phyloP scores from a whole-genome alignment of 2,113 vertebrate genomes.

The Triplophysa siluroides region DNA sequence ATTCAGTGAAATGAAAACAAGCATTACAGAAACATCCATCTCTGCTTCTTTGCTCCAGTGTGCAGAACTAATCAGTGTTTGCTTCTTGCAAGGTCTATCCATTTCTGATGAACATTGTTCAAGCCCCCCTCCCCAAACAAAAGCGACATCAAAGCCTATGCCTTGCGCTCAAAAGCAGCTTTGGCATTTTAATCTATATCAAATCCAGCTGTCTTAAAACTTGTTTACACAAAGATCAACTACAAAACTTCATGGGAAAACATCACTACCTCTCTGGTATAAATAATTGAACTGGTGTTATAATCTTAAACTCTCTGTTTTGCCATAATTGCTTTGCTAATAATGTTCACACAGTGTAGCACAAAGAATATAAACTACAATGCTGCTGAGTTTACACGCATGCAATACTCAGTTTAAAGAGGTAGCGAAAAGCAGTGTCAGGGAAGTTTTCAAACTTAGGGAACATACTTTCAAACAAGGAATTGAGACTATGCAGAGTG shows the following conservation, averaged over 20 bases:
- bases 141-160: constrained; percentile 68
- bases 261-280: constrained; percentile 58
- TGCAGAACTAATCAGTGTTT: constrained; percentile 66
- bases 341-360: constrained; percentile 44
- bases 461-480: constrained; percentile 30
- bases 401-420: constrained; percentile 34
- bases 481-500: background rate
- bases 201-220: constrained; percentile 59
- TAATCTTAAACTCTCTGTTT: constrained; percentile 64
- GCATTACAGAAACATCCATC: constrained; percentile 65
- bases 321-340: constrained; percentile 60
- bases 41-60: constrained; percentile 62
- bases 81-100: constrained; percentile 64
- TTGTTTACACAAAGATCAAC: constrained; percentile 71
- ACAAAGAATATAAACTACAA: constrained; percentile 6
- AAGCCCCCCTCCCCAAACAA: constrained; percentile 52
- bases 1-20: constrained; percentile 66
- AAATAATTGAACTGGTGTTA: constrained; percentile 62
- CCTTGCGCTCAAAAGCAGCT: constrained; percentile 50
- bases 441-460: constrained; percentile 44
- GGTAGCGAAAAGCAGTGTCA: constrained; percentile 55
- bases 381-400: constrained; percentile 22
- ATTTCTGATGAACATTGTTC: constrained; percentile 65
- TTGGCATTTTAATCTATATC: constrained; percentile 65
- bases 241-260: constrained; percentile 61